These are phyloP conservation scores for Aleiodes alternator DNA, from an alignment of 2,888 invertebrate species.

Conservation along the genomic window DNA sequence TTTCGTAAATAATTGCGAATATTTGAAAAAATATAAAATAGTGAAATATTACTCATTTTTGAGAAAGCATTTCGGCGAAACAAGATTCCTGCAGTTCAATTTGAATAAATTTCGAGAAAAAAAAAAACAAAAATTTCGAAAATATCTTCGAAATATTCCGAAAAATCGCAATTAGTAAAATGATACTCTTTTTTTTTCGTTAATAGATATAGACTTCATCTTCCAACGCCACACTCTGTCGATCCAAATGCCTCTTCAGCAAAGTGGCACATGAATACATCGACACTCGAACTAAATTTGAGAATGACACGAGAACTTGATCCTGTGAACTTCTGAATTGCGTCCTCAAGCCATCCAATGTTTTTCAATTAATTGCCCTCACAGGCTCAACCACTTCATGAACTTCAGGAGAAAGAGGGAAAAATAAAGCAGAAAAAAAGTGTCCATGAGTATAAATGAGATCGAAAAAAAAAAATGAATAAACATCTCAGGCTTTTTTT, in stretches of 20 bases:
- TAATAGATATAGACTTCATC: constrained; percentile 80
- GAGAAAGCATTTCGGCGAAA: no score
- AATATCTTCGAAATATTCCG: no score
- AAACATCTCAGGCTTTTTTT: neutral
- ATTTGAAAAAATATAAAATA: no score
- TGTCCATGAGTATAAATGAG: constrained; percentile 22
- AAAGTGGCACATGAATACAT: constrained; percentile 83
- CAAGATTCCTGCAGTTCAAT: no score
- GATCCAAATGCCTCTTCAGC: constrained; percentile 89
- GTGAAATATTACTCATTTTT: no score
- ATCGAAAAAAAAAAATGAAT: constrained; percentile 8
- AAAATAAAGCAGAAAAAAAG: constrained; percentile 22
- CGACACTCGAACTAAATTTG: constrained; percentile 84
- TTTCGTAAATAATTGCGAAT: no score
- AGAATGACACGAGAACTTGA: constrained; percentile 89
- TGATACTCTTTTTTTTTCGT: no score
- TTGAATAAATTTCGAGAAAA: no score
- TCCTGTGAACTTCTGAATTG: constrained; percentile 86
- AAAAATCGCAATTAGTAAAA: no score
- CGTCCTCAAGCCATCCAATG: neutral
- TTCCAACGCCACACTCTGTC: constrained; percentile 88
- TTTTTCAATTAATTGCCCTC: neutral
- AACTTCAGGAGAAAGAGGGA: neutral
- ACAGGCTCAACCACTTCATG: neutral
- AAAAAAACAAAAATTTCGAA: no score